Evolutionary conservation across 2,888 invertebrate genomes (phyloP).

Genomic region (Germaria angustata): DNA sequence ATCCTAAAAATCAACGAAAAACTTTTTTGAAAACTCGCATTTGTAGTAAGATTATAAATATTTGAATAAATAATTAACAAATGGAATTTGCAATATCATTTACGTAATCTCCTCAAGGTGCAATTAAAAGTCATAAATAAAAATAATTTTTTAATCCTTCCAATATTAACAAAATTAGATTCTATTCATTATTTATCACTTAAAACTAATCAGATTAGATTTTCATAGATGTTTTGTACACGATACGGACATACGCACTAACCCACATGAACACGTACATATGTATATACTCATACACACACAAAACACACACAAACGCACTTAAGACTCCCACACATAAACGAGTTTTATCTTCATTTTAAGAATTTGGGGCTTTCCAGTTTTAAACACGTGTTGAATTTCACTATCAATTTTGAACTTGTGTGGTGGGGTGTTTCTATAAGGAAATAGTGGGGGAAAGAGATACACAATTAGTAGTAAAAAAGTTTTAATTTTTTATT

Average conservation of each 20-base stretch:
- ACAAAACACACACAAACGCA: neutral
- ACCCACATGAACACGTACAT: too few species aligned
- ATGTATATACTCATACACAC: neutral
- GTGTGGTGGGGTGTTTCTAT: neutral
- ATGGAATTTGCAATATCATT: too few species aligned
- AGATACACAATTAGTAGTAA: neutral
- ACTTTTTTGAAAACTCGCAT: too few species aligned
- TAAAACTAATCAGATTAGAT: constrained; percentile 6
- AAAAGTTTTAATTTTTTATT: constrained; percentile 19
- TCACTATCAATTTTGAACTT: constrained; percentile 33
- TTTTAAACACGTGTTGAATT: constrained; percentile 61
- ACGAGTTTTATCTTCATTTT: constrained; percentile 23
- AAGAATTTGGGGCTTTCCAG: neutral
- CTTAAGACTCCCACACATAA: neutral
- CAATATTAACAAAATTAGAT: neutral
- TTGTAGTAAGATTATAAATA: too few species aligned
- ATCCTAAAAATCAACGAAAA: too few species aligned
- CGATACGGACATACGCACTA: too few species aligned
- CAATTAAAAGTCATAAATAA: too few species aligned
- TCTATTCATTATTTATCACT: neutral
- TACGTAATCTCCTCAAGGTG: too few species aligned
- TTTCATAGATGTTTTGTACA: too few species aligned
- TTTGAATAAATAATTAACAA: too few species aligned
- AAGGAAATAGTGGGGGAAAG: too few species aligned
- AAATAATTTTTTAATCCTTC: neutral